A percentile compares a stretch with the other conserved stretches of the same genome.
phyloP scores from a whole-genome alignment of 92 coral and sea anemone genomes.

The Plumapathes pennacea region DNA sequence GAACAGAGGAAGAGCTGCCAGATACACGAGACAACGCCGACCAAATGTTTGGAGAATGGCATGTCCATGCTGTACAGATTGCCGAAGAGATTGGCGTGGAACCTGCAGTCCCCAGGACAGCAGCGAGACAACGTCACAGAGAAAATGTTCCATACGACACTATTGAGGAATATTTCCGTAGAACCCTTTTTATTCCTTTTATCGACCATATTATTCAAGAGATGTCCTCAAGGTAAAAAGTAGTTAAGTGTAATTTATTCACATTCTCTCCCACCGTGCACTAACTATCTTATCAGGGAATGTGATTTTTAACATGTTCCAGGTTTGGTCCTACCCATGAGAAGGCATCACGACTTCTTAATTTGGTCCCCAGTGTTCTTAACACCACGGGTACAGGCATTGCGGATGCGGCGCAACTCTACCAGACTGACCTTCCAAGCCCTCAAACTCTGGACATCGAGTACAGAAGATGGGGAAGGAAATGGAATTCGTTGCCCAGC shows the following conservation, averaged over 20 bases:
- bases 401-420: background rate
- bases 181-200: constrained; percentile 34
- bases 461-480: constrained; percentile 7
- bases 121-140: constrained; percentile 33
- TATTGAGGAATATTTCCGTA: constrained; percentile 36
- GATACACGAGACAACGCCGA: constrained; percentile 29
- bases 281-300: no score
- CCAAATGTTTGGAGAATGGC: constrained; percentile 33
- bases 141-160: constrained; percentile 47
- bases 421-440: background rate
- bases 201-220: constrained; percentile 27
- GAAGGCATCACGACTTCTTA: constrained; percentile 29
- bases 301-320: no score
- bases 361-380: constrained; percentile 15
- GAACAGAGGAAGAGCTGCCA: constrained; percentile 29
- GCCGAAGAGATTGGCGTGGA: constrained; percentile 22
- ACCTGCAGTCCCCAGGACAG: constrained; percentile 41
- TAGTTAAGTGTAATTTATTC: no score
- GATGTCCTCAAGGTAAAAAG: no score
- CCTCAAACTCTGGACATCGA: constrained; percentile 9
- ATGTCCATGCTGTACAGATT: constrained; percentile 22
- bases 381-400: background rate
- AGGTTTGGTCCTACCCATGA: constrained; percentile 22
- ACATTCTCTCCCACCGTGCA: no score
- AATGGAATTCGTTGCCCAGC: constrained; percentile 22